Base-by-base conservation (phyloP, 2,888 invertebrate species). In the Azorinus chamasolen region DNA sequence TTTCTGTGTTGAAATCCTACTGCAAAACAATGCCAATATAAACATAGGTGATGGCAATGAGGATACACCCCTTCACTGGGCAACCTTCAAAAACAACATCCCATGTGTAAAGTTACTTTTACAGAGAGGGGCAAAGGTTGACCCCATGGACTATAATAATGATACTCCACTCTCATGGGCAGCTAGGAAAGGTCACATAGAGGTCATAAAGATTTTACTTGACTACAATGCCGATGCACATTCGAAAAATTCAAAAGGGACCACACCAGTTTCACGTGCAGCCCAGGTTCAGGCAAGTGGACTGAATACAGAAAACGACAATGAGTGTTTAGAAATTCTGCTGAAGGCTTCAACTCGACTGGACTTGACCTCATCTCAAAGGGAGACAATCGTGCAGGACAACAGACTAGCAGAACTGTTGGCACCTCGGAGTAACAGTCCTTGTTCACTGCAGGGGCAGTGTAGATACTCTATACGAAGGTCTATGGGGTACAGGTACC, bases 41-140 rank as follows among this genome's bases (percentile, higher is more conserved):
- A 88, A 92, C 73, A 79, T 85, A 0, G 83, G 84, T 0, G 91
- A 91, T 61, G 89, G 87, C 5, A 92, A 92, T 65, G 71, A 77
- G 8, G 91, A 91, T 83, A 92, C 92, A 0, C 88, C 93, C 0
- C 81, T 93, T 4, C 93, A 93, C 83, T 93, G 92, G 93, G 92
- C 93, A 0, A 85, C 91, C n/a, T 92, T 90, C 71, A 92, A 92
- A 79, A 89, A 91, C 79, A 89, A 90, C 51, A 76, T 85, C 14
- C 74, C 72, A 1, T 90, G 91, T 80, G 91, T 91, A 1, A 83
- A 85, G 54, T 27, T 87, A 0, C 79, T 93, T 12, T 83, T 92
- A 5, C 87, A 89, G 61, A 54, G 86, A 41, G 91, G 92, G 12
- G 92, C 92, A 2, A 54, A 85, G 46, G 88, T 90, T 0, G 88